Percentiles rank a stretch among this genome's conserved stretches.
These are phyloP conservation scores for Lysandra bellargus DNA, from an alignment of 2,888 invertebrate genomes.

Conservation along the genomic window DNA sequence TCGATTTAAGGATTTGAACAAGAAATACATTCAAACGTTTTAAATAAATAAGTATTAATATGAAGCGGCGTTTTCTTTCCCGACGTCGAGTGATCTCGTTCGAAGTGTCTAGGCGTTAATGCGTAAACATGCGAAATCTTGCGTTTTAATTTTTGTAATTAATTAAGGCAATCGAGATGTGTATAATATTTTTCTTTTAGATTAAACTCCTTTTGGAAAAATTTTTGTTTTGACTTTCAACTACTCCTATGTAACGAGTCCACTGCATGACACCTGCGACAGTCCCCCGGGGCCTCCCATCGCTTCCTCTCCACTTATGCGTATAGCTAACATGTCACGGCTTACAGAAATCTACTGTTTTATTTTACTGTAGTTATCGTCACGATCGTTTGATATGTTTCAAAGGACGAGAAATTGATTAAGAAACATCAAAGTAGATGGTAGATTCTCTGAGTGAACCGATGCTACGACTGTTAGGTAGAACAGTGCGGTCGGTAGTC, in stretches of 20 bases:
- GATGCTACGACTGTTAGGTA: conserved; percentile 37
- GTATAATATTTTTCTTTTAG: conserved; percentile 47
- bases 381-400: not conserved
- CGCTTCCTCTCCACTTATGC: not conserved
- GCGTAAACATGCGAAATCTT: conserved; percentile 43
- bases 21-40: conserved; percentile 43
- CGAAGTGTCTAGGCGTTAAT: conserved; percentile 39
- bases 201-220: conserved; percentile 56
- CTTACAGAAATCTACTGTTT: conserved; percentile 16
- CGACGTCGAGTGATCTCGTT: conserved; percentile 41
- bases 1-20: not conserved
- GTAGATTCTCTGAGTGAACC: conserved; percentile 30
- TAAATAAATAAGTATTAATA: conserved; percentile 57
- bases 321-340: not conserved
- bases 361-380: not conserved
- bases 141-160: conserved; percentile 43
- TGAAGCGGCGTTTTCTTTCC: conserved; percentile 58
- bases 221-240: conserved; percentile 52
- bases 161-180: conserved; percentile 49
- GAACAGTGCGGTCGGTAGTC: conserved; percentile 39
- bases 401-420: conserved; percentile 21
- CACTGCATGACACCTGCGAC: conserved; percentile 24
- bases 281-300: not conserved
- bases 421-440: conserved; percentile 33
- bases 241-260: conserved; percentile 34